A percentile compares a stretch with the other conserved stretches of the same genome.
phyloP scores from a whole-genome alignment of 2,797 vertebrate genomes.

The Silurus lanzhouensis region DNA sequence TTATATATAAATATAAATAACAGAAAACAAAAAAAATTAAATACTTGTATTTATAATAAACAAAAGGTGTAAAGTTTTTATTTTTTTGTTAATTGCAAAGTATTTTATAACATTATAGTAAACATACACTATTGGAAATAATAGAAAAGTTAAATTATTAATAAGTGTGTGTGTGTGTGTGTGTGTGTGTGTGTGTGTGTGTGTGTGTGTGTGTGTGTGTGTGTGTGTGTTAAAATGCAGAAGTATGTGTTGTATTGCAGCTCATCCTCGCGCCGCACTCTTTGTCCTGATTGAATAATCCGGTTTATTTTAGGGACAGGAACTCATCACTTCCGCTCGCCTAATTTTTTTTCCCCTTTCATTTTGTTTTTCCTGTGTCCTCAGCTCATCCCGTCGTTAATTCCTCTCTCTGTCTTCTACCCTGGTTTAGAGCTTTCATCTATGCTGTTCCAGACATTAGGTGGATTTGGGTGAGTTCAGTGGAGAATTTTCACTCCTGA shows the following conservation, averaged over 20 bases:
- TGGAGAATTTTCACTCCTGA: neutral
- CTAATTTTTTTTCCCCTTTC: conserved; percentile 4
- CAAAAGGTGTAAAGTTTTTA: too few relatives aligned
- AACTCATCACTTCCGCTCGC: conserved; percentile 50
- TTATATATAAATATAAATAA: too few relatives aligned
- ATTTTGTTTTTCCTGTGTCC: conserved; percentile 15
- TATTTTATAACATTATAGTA: too few relatives aligned
- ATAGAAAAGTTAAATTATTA: too few relatives aligned
- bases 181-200: neutral
- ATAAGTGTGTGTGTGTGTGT: neutral
- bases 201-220: too few relatives aligned
- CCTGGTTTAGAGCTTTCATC: conserved; percentile 14
- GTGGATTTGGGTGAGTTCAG: neutral
- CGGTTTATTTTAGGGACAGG: conserved; percentile 53
- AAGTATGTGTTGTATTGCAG: neutral
- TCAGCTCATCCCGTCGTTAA: conserved; percentile 44
- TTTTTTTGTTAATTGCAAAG: too few relatives aligned
- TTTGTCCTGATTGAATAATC: neutral
- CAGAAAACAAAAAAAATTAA: too few relatives aligned
- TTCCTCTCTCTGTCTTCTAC: conserved; percentile 16
- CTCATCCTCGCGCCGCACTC: neutral
- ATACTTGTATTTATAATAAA: too few relatives aligned
- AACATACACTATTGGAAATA: too few relatives aligned
- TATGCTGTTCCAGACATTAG: neutral
- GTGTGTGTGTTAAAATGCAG: neutral